Evolutionary conservation across 2,888 invertebrate species (phyloP), one percentile per base, ranked within the genome.

Genomic region (Caenorhabditis zanzibari): DNA sequence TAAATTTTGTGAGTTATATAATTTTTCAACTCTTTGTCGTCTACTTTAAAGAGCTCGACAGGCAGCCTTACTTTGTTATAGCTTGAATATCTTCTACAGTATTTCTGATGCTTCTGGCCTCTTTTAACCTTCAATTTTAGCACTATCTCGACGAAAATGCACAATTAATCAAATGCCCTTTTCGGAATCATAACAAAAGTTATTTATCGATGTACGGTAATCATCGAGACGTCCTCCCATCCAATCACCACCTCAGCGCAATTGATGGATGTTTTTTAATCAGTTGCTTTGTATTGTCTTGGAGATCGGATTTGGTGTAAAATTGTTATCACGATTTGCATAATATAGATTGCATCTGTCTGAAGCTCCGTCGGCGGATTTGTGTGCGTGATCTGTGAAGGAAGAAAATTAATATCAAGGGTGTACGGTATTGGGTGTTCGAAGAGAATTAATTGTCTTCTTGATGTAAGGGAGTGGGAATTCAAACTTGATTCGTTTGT

Each of bases 161-260:
- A 6, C 32, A 38, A 38, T 6, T 10, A 38, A 38, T 38, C 2
- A 38, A 6, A 38, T 10, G 10, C 2, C 10, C 2, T 38, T 2
- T 6, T 12, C 38, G 7, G 12, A 38, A 38, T 12, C 38, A 38
- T 38, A 38, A 10, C 38, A 38, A 6, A 24, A 54, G 5, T 56
- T 16, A 56, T 28, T 28, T 10, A 28, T 56, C 28, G 9, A 35
- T 6, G 9, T 61, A 61, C 61, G 41, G 61, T 61, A 61, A 19
- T 41, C 19, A 10, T n/a, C 22, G 59, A 12, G 12, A 22, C 61
- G 26, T 61, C 61, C 64, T 64, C 64, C 64, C 47, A 64, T 1
- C 64, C 64, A 64, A 64, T 64, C 64, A 41, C 10, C 32, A 58
- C 47, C 1, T 16, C 52, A 24, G 24, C 54, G 58, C 6, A 26